Percentiles rank a stretch among this genome's conserved stretches.
Evolutionary conservation across 2,113 vertebrate genomes (phyloP).

Genomic region (Antennarius striatus): DNA sequence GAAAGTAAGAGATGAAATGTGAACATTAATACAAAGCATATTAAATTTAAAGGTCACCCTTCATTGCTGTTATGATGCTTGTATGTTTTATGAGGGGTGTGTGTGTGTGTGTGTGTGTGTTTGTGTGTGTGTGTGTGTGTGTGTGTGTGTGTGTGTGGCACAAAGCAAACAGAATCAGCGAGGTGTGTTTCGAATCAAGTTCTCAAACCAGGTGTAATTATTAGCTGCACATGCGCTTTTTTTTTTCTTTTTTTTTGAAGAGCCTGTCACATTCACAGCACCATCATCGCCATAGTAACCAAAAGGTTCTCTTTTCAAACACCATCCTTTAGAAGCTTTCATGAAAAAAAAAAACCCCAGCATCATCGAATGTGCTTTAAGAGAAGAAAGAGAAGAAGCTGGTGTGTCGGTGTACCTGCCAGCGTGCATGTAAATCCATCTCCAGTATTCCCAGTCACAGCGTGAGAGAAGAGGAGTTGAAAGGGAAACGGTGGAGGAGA

Average conservation of each 20-base stretch:
- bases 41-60: no score
- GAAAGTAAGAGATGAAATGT: neutral
- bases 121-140: neutral
- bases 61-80: conserved; percentile 5
- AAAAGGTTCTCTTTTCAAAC: conserved; percentile 67
- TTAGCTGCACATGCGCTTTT: conserved; percentile 54
- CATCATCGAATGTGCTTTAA: conserved; percentile 60
- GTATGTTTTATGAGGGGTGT: no score
- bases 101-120: conserved; percentile 2
- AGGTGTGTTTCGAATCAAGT: conserved; percentile 41
- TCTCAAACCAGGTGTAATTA: conserved; percentile 59
- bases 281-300: conserved; percentile 74
- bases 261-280: conserved; percentile 58
- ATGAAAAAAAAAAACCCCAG: conserved; percentile 14
- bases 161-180: neutral
- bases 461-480: conserved; percentile 20
- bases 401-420: conserved; percentile 36
- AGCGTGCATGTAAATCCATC: conserved; percentile 54
- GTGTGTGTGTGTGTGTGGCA: neutral
- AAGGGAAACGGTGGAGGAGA: neutral
- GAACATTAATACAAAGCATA: conserved; percentile 1
- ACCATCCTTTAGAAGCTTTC: conserved; percentile 55
- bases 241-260: conserved; percentile 44
- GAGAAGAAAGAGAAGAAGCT: conserved; percentile 40
- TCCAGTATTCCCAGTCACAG: conserved; percentile 57